Evolutionary conservation across 64 coral and sea anemone genomes (phyloP).

Genomic region (Montipora capricornis): DNA sequence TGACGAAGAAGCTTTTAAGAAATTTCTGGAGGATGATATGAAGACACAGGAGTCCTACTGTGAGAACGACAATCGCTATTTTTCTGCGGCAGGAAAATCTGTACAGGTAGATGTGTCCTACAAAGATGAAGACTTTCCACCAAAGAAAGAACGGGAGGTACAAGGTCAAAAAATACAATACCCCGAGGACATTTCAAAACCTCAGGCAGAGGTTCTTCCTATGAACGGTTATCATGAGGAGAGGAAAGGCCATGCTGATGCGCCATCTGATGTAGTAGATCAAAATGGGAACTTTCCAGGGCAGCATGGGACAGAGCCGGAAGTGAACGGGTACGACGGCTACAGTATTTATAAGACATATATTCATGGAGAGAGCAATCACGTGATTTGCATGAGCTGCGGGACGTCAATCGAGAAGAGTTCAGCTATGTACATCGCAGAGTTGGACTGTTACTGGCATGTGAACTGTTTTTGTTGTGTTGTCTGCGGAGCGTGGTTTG

Average conservation of each 20-base stretch:
- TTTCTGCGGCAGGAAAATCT: neutral
- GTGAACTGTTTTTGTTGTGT: slow-evolving; percentile 69
- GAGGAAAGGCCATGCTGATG: neutral
- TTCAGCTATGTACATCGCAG: slow-evolving; percentile 53
- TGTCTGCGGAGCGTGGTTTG: slow-evolving; percentile 66
- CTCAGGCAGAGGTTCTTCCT: slow-evolving; percentile 9
- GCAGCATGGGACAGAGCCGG: neutral
- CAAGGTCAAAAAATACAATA: neutral
- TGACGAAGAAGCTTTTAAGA: slow-evolving; percentile 7
- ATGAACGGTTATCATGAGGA: slow-evolving; percentile 16
- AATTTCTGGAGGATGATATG: neutral
- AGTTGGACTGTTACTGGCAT: slow-evolving; percentile 75
- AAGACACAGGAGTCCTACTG: neutral
- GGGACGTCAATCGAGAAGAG: slow-evolving; percentile 52
- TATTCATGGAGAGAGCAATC: slow-evolving; percentile 57
- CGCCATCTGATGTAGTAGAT: neutral
- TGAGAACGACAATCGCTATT: neutral
- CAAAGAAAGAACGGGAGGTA: neutral
- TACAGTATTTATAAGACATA: slow-evolving; percentile 74
- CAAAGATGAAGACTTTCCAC: neutral
- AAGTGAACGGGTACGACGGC: slow-evolving; percentile 37
- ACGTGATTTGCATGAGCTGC: slow-evolving; percentile 59
- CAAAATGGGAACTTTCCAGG: slow-evolving; percentile 14
- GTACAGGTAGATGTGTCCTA: neutral
- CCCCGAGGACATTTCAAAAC: slow-evolving; percentile 24